Evolutionary conservation across 2,888 invertebrate genomes (phyloP).

Genomic region (Synergus itoensis): DNA sequence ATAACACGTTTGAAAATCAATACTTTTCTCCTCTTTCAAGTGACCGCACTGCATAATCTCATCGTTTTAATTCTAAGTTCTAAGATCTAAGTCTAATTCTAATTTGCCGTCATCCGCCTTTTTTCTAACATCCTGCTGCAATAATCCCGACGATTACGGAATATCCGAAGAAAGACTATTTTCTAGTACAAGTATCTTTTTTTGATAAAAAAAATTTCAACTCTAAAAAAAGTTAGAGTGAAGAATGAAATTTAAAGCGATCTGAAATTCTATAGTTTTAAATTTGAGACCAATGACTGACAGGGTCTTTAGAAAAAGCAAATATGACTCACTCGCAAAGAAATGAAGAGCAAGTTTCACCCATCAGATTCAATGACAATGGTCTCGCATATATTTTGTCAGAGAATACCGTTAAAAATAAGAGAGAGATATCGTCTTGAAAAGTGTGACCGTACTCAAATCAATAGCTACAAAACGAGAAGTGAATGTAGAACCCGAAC

Average conservation of each 20-base stretch:
- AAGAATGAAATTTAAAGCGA: too few species aligned
- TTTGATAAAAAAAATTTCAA: too few species aligned
- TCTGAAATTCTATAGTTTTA: too few species aligned
- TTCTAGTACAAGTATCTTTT: not conserved
- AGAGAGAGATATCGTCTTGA: not conserved
- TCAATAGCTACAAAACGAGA: conserved; percentile 22
- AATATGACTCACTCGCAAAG: not conserved
- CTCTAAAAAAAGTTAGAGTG: too few species aligned
- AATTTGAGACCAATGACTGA: not conserved
- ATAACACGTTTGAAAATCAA: conserved; percentile 33
- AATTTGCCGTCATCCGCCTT: not conserved
- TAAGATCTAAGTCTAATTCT: not conserved
- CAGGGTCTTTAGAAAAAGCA: not conserved
- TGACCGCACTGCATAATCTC: conserved; percentile 16
- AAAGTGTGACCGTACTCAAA: conserved; percentile 21
- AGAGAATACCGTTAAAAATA: not conserved
- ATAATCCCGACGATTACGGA: not conserved
- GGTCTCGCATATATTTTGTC: not conserved
- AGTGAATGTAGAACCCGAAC: conserved; percentile 30
- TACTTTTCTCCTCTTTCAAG: conserved; percentile 29
- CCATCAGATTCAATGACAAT: not conserved
- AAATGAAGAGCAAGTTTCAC: not conserved
- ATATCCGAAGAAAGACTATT: not conserved
- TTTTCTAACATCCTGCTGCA: not conserved
- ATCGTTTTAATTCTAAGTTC: conserved; percentile 3